Evolutionary conservation across 37 sponge, comb jelly and placozoan species (phyloP).

Genomic region (Spongia lamella): DNA sequence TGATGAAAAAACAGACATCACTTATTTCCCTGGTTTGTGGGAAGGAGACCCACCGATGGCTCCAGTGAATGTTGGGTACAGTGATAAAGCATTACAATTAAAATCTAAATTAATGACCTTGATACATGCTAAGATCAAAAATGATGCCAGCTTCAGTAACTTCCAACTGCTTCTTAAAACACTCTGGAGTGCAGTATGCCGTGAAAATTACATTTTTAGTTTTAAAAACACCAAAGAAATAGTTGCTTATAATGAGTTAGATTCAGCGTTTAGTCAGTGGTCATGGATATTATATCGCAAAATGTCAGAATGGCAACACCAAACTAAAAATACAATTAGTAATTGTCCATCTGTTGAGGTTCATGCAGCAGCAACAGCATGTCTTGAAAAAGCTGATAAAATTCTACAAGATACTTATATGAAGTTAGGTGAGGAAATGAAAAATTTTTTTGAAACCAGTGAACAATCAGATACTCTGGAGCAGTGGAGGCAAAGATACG

Average conservation of each 20-base stretch:
- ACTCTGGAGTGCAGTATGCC: slow-evolving; percentile 8
- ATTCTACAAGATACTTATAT: too few species aligned
- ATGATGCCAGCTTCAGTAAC: background rate
- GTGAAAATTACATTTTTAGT: slow-evolving; percentile 29
- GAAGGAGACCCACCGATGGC: slow-evolving; percentile 24
- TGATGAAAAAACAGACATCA: background rate
- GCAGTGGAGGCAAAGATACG: too few species aligned
- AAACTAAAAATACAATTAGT: too few species aligned
- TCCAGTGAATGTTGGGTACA: slow-evolving; percentile 13
- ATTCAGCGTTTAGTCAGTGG: background rate
- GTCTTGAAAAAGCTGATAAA: too few species aligned
- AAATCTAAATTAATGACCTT: background rate
- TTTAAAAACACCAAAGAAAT: slow-evolving; percentile 21
- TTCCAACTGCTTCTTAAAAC: background rate
- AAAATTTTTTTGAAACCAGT: too few species aligned
- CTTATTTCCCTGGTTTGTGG: slow-evolving; percentile 14
- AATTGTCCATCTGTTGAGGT: too few species aligned
- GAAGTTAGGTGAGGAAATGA: too few species aligned
- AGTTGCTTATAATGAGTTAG: slow-evolving; percentile 5
- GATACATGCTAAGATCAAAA: background rate
- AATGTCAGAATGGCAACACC: too few species aligned
- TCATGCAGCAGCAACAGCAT: too few species aligned
- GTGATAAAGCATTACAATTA: background rate
- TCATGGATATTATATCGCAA: too few species aligned
- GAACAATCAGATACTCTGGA: too few species aligned